Base-by-base conservation (phyloP, 37 sponge, comb jelly and placozoan genomes). In the Oopsacas minuta region DNA sequence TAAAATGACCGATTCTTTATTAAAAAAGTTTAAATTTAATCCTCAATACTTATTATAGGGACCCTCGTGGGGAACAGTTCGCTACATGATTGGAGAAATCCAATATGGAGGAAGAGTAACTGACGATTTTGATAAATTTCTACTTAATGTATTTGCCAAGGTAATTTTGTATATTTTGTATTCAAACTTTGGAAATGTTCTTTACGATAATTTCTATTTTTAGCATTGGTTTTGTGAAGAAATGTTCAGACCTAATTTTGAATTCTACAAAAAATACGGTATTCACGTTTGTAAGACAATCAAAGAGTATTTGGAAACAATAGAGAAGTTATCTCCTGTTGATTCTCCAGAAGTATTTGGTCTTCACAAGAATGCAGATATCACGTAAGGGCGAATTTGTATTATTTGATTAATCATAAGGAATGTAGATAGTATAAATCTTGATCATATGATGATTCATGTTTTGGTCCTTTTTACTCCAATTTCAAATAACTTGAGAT, bases 51-150 rank as follows among this genome's bases (percentile, higher is more conserved):
- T n/a, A n/a, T n/a, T 46, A 17, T 84, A 97, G 92, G 99, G 99
- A 37, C 88, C 93, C 61, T 93, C 92, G 39, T 98, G 99, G 99
- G 93, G 88, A 83, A 98, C 99, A 28, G 99, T 98, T 23, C 90
- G 96, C 38, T 98, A 98, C 90, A 98, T 98, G 99, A 82, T 98
- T 35, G 99, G 99, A 23, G 99, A 98, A 85, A 94, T 98, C 25
- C 99, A 98, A 84, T 98, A 98, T 89, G 99, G 99, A 36, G 99
- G 99, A 36, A 87, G 99, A 35, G 99, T 98, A 52, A 98, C 99
- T 51, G 99, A 98, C 86, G 99, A 98, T 86, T 92, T 90, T 84
- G 99, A 98, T 86, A 98, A 98, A 84, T 82, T 89, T 38, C 91
- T 98, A 15, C 92, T 98, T 81, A 98, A 95, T 86, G 95, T 94